A percentile compares a stretch with the other conserved stretches of the same genome.
Conservation (phyloP, 2,113 vertebrate genomes). For the Sapayoa aenigma region DNA sequence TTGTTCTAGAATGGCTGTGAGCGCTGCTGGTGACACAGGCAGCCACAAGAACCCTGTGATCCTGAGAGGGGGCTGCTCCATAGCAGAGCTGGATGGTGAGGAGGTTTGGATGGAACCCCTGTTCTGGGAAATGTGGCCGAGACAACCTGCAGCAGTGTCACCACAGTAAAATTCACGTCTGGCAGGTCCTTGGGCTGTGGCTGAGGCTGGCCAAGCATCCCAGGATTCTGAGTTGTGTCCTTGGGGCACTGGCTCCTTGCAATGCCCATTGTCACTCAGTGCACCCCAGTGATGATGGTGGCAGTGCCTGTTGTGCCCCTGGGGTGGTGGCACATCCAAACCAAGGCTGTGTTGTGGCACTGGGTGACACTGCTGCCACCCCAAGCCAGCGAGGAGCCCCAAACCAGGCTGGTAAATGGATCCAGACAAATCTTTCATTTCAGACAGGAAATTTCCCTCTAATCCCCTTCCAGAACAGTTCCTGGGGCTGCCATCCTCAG, state of each 20-base stretch:
- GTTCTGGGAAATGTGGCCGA: neutral
- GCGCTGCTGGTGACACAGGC: neutral
- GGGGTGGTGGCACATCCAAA: rapidly evolving
- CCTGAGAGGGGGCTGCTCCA: neutral
- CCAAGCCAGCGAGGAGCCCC: neutral
- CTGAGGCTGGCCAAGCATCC: neutral
- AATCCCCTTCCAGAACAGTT: neutral
- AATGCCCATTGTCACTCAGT: rapidly evolving
- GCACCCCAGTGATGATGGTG: rapidly evolving
- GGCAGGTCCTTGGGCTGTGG: rapidly evolving
- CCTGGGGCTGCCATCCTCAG: neutral
- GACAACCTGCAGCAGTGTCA: neutral
- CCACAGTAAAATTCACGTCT: rapidly evolving
- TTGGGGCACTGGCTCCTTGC: neutral
- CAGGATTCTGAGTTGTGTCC: rapidly evolving
- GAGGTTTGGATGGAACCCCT: neutral
- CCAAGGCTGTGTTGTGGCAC: neutral
- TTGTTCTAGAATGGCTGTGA: neutral
- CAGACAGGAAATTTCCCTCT: neutral
- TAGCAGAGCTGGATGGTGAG: rapidly evolving
- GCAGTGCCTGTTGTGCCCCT: rapidly evolving
- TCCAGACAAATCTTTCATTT: neutral
- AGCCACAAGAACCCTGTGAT: neutral
- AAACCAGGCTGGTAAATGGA: neutral
- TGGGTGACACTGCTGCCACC: neutral